A percentile compares a stretch with the other conserved stretches of the same genome.
Evolutionary conservation across 2,888 invertebrate species (phyloP).

Genomic region (Dioctria rufipes): DNA sequence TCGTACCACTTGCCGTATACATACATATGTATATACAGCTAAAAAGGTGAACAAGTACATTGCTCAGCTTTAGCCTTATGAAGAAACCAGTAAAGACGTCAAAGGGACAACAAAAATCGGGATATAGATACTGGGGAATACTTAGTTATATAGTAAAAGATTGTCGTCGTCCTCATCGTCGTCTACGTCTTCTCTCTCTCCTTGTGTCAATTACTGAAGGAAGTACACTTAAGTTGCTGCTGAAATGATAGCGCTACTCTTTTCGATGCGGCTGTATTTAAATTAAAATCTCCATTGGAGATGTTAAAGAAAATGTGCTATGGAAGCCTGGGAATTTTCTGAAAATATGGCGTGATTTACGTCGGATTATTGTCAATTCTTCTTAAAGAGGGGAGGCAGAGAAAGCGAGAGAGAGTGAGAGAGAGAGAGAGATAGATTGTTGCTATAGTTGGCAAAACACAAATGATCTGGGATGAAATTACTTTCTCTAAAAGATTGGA

Average conservation of each 20-base stretch:
- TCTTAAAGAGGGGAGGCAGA: too few species aligned
- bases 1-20: not conserved
- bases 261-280: not conserved
- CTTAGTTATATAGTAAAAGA: too few species aligned
- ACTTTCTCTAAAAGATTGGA: too few species aligned
- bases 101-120: constrained; percentile 32
- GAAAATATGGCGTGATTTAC: too few species aligned
- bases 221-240: constrained; percentile 15
- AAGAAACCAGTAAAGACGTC: not conserved
- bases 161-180: too few species aligned
- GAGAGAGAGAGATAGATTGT: too few species aligned
- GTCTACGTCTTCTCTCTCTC: too few species aligned
- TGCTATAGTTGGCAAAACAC: too few species aligned
- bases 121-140: not conserved
- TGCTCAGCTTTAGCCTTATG: too few species aligned
- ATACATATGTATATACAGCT: not conserved
- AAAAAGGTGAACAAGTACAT: constrained; percentile 6
- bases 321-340: not conserved
- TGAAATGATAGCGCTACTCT: constrained; percentile 4
- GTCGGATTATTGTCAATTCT: too few species aligned
- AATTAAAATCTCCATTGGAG: not conserved
- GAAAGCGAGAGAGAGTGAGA: too few species aligned
- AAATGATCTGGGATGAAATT: too few species aligned
- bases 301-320: not conserved
- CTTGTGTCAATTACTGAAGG: constrained; percentile 1